phyloP scores from a whole-genome alignment of 2,113 vertebrate species.

The Paradoxurus hermaphroditus region DNA sequence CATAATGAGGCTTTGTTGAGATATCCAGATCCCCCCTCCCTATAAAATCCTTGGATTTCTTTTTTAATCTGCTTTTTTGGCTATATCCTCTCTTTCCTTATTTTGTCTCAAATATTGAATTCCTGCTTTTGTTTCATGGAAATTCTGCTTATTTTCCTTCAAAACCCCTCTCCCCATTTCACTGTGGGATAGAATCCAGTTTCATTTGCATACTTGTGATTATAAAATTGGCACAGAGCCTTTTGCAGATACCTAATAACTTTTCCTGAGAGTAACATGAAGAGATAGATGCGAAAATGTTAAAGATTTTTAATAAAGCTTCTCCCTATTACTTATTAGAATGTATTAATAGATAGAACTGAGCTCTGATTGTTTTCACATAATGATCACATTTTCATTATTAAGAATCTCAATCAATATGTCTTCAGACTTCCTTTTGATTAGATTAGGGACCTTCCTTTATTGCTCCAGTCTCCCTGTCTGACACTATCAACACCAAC shows the following conservation, averaged over 20 bases:
- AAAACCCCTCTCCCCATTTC: not conserved
- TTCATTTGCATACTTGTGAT: not conserved
- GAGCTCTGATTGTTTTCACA: not conserved
- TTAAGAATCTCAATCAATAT: not conserved
- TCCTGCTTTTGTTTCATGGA: not conserved
- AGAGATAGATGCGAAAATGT: not conserved
- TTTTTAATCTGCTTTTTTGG: not conserved
- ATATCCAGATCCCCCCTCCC: not conserved
- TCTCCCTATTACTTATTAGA: not conserved
- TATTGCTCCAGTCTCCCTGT: not conserved
- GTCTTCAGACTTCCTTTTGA: not conserved
- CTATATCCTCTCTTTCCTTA: not conserved
- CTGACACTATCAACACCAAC: not conserved
- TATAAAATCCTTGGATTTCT: not conserved
- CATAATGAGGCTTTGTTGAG: not conserved
- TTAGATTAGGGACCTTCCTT: not conserved
- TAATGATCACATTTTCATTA: not conserved
- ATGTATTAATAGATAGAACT: not conserved
- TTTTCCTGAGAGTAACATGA: not conserved
- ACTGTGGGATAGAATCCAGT: not conserved
- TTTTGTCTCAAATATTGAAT: not conserved
- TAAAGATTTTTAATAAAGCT: not conserved
- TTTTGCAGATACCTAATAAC: not conserved
- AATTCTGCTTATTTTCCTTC: not conserved
- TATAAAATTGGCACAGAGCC: not conserved